Percentiles rank a stretch among this genome's conserved stretches.
These are phyloP conservation scores for Pollenia amentaria DNA, from an alignment of 2,888 invertebrate genomes.

Conservation along the genomic window DNA sequence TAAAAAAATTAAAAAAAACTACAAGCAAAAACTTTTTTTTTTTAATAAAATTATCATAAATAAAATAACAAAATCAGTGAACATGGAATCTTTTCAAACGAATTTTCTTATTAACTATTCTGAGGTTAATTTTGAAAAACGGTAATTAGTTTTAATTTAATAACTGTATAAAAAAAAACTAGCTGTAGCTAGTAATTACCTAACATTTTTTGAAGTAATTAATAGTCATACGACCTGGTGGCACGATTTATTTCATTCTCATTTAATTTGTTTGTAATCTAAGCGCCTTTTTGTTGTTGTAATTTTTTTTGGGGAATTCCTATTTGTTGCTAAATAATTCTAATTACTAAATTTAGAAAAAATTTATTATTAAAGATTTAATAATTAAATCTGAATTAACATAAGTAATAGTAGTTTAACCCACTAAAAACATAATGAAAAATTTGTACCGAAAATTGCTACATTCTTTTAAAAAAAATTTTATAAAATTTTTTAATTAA, in stretches of 20 bases:
- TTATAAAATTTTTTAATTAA: too few species aligned
- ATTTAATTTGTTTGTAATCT: slow-evolving; percentile 11
- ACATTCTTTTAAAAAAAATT: too few species aligned
- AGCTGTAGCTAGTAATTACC: not conserved
- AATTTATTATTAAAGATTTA: too few species aligned
- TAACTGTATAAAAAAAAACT: not conserved
- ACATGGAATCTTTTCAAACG: slow-evolving; percentile 44
- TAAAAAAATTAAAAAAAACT: too few species aligned
- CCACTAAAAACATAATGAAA: too few species aligned
- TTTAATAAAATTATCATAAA: not conserved
- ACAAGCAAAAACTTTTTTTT: not conserved
- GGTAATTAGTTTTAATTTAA: slow-evolving; percentile 31
- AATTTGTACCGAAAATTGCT: too few species aligned
- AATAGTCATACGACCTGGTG: not conserved
- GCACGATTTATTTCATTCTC: not conserved
- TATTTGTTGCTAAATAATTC: not conserved
- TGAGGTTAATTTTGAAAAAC: slow-evolving; percentile 31
- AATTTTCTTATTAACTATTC: slow-evolving; percentile 33
- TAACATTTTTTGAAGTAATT: not conserved
- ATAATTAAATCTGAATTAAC: too few species aligned
- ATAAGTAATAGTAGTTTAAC: too few species aligned
- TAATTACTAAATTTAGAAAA: not conserved
- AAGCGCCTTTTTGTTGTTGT: not conserved
- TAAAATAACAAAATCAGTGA: not conserved
- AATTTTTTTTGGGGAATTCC: slow-evolving; percentile 1